Evolutionary conservation across 2,797 vertebrate species (phyloP).

Genomic region (Ispidina lecontei): DNA sequence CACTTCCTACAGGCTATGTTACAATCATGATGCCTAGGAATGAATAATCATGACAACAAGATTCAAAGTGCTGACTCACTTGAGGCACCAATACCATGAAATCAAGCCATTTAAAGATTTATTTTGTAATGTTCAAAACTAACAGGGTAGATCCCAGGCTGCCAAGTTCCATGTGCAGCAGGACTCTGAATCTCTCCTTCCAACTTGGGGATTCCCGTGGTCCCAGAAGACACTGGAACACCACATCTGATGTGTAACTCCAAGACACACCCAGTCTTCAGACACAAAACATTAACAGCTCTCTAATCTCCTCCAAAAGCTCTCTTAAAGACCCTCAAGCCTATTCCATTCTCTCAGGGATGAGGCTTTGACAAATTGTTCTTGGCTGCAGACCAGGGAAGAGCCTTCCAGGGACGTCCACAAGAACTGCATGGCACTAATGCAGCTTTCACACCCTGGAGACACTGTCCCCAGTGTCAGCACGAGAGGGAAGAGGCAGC

Average conservation of each 20-base stretch:
- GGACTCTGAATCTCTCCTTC: background rate
- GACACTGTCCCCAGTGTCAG: background rate
- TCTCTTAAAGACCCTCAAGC: background rate
- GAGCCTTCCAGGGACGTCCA: slow-evolving; percentile 15
- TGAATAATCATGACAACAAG: slow-evolving; percentile 11
- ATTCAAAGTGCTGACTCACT: slow-evolving; percentile 65
- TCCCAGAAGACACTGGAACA: background rate
- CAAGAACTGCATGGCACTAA: background rate
- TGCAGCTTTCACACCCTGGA: background rate
- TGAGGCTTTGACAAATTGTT: background rate
- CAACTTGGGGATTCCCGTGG: background rate
- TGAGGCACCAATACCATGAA: slow-evolving; percentile 55
- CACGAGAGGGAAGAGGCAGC: background rate
- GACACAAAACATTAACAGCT: background rate
- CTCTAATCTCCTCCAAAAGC: background rate
- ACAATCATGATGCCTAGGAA: slow-evolving; percentile 62
- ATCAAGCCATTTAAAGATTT: slow-evolving; percentile 12
- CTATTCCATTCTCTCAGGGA: background rate
- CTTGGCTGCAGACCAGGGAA: slow-evolving; percentile 1
- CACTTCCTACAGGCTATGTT: slow-evolving; percentile 60
- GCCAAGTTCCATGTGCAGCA: background rate
- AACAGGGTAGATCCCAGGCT: background rate
- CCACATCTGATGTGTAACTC: background rate
- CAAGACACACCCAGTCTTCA: background rate
- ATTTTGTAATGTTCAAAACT: slow-evolving; percentile 1